Base-by-base conservation (phyloP, 2,888 invertebrate genomes). In the Ormia ochracea region DNA sequence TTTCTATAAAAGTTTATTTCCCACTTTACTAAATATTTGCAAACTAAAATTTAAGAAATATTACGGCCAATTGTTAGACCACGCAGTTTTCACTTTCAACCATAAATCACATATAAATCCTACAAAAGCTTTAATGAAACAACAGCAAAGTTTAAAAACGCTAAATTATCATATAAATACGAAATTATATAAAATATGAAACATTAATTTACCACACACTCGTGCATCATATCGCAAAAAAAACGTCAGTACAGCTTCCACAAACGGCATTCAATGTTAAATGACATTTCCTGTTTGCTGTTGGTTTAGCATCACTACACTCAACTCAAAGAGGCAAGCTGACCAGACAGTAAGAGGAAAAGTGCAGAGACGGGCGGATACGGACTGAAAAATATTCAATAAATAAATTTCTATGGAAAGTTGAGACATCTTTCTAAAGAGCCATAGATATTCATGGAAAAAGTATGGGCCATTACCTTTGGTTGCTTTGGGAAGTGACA, bases 211-310 rank as follows among this genome's bases (percentile, higher is more conserved):
- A 54, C 61, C 59, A 76, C 68, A 76, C 68, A 69, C 61, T 69
- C 61, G 61, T 69, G 61, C 54, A 54, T 61, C 59, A 69, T 63
- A 76, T 76, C 59, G 48, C 33, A 56, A 61, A 48, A n/a, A n/a
- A 75, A 75, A 61, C 72, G 75, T 72, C 75, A 75, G 75, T 72
- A 59, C 74, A 79, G 74, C 78, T 74, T 78, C 74, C 58, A 36
- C 69, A 74, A 74, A 80, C 72, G 72, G 75, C 75, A 72, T 76
- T 69, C 72, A 72, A 72, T 61, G 61, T 80, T 52, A 80, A 72
- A 76, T 76, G 75, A 66, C 79, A 72, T 76, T 80, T 80, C 79
- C 79, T 75, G 79, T 48, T 72, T 63, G 78, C 26, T 54, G 72
- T 48, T 48, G 21, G 21, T 31, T 31, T 63, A 7, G 10, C 43